Conservation (phyloP, 2,113 vertebrate species). For the Zeus faber region DNA sequence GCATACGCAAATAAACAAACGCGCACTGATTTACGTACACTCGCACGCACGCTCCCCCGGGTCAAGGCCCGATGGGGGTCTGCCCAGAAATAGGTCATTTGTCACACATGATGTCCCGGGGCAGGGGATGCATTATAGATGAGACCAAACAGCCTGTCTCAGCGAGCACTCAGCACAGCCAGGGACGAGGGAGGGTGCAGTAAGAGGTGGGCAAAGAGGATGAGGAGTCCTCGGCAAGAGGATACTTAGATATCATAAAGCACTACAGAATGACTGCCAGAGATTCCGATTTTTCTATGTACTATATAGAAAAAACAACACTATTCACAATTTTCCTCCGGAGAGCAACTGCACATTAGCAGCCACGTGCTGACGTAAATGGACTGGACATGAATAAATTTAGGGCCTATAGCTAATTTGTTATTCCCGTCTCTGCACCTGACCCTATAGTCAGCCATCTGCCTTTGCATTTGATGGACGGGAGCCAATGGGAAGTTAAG, state of each 20-base stretch:
- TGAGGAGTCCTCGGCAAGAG: constrained; percentile 48
- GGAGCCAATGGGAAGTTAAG: constrained; percentile 1
- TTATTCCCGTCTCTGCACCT: constrained; percentile 66
- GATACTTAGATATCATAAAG: constrained; percentile 33
- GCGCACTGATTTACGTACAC: constrained; percentile 51
- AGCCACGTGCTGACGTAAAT: neutral
- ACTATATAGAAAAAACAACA: neutral
- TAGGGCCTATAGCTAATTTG: constrained; percentile 45
- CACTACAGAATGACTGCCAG: constrained; percentile 41
- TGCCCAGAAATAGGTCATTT: constrained; percentile 82
- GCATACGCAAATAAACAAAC: constrained; percentile 46
- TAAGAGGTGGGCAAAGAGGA: constrained; percentile 46
- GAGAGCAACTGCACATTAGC: constrained; percentile 20
- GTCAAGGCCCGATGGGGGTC: constrained; percentile 75
- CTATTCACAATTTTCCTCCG: constrained; percentile 1
- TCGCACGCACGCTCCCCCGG: constrained; percentile 47
- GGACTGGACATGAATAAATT: constrained; percentile 33
- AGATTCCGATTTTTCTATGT: constrained; percentile 1
- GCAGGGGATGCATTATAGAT: constrained; percentile 79
- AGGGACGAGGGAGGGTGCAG: constrained; percentile 50
- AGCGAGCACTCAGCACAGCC: constrained; percentile 65
- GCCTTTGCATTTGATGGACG: constrained; percentile 28
- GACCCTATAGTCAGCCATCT: constrained; percentile 62
- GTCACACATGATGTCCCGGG: constrained; percentile 79
- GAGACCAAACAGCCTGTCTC: constrained; percentile 73